Conservation (phyloP, 2,797 vertebrate genomes). For the Cossypha caffra region DNA sequence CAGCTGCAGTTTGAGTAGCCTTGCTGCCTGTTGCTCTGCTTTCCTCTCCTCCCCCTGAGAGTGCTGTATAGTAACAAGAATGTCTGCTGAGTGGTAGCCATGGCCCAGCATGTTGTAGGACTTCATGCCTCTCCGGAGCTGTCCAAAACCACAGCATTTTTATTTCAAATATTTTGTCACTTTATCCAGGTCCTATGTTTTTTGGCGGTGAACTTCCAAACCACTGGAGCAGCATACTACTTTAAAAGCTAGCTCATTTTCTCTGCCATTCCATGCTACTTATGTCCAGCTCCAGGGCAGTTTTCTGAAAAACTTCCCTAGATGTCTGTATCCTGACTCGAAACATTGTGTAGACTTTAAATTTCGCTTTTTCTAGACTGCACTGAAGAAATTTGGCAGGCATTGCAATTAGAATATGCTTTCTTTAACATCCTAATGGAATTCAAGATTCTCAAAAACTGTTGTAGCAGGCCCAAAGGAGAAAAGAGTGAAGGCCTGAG, state of each 20-base stretch:
- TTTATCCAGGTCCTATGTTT: not conserved
- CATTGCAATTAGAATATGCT: not conserved
- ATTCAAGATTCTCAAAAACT: not conserved
- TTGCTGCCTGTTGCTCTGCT: not conserved
- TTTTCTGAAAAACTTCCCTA: not conserved
- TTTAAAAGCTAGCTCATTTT: not conserved
- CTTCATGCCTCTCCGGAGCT: accelerated
- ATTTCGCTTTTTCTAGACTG: not conserved
- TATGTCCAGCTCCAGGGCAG: not conserved
- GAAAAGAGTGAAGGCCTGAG: not conserved
- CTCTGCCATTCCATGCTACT: not conserved
- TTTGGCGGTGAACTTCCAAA: not conserved
- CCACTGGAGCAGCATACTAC: not conserved
- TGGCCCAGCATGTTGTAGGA: no score
- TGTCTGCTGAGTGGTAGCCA: not conserved
- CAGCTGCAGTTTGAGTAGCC: not conserved
- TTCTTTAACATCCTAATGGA: not conserved
- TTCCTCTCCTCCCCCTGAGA: not conserved
- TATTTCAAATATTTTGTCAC: not conserved
- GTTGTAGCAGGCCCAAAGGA: not conserved
- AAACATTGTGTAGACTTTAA: not conserved
- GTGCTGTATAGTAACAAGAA: not conserved
- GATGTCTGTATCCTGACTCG: not conserved
- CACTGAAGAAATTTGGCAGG: not conserved
- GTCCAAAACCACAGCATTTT: not conserved